A percentile compares a stretch with the other conserved stretches of the same genome.
phyloP scores from a whole-genome alignment of 2,888 invertebrate genomes.

The Nebria brevicollis region DNA sequence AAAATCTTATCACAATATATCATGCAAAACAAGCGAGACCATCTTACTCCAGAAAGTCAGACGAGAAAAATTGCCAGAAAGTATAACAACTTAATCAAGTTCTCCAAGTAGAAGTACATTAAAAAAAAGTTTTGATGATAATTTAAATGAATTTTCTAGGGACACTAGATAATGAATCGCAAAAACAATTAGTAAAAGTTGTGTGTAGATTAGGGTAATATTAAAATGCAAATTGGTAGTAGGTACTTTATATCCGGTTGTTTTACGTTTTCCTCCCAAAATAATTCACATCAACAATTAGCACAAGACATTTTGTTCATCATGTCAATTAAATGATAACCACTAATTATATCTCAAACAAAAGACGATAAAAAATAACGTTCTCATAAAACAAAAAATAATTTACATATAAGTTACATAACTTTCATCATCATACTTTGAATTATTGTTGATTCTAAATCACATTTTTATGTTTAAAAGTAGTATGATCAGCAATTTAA shows the following conservation, averaged over 20 bases:
- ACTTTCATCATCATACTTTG: no score
- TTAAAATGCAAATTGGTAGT: conserved; percentile 40
- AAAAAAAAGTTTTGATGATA: conserved; percentile 35
- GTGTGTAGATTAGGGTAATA: conserved; percentile 41
- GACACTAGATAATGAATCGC: conserved; percentile 34
- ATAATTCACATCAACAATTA: neutral
- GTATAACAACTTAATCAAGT: conserved; percentile 18
- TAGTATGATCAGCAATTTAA: no score
- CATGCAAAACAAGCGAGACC: neutral
- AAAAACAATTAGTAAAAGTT: conserved; percentile 46
- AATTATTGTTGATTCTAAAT: no score
- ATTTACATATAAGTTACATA: no score
- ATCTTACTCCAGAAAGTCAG: neutral
- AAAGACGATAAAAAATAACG: conserved; percentile 23
- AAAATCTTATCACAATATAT: neutral
- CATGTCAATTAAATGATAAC: neutral
- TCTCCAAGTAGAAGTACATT: conserved; percentile 24
- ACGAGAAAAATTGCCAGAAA: conserved; percentile 13
- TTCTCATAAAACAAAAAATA: neutral
- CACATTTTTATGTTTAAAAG: no score
- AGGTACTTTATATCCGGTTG: neutral
- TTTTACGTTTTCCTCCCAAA: neutral
- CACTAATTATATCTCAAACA: conserved; percentile 9
- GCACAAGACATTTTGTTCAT: neutral
- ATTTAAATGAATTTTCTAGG: conserved; percentile 39